These are phyloP conservation scores for Hyaena hyaena DNA, from an alignment of 2,113 vertebrate species.

Conservation along the genomic window DNA sequence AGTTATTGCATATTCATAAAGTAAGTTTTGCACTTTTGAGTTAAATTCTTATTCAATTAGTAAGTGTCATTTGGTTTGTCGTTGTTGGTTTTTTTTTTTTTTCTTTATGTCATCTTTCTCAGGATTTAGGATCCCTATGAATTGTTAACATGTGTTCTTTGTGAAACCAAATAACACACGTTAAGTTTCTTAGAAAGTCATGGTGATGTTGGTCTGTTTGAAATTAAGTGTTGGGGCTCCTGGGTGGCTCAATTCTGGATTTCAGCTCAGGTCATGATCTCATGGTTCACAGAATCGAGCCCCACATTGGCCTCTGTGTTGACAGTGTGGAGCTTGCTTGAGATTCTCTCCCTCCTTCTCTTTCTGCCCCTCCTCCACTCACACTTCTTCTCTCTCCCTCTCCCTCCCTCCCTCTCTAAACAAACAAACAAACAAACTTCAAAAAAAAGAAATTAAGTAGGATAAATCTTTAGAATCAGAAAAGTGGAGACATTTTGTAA, in stretches of 20 bases:
- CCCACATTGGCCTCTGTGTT: too few species aligned
- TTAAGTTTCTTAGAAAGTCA: neutral
- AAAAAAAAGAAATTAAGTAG: neutral
- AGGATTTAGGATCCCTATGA: neutral
- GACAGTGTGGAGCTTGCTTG: too few species aligned
- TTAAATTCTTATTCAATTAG: neutral
- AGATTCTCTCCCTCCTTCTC: too few species aligned
- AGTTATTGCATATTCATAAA: neutral
- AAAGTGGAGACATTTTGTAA: neutral
- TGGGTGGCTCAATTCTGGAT: too few species aligned
- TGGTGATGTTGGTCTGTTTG: neutral
- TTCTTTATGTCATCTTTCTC: neutral
- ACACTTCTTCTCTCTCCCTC: too few species aligned
- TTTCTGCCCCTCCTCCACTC: too few species aligned
- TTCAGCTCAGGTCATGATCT: too few species aligned
- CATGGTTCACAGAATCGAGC: too few species aligned
- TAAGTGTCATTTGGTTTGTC: neutral
- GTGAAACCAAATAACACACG: neutral
- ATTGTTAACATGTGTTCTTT: neutral
- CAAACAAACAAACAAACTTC: too few species aligned
- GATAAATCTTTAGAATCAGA: neutral
- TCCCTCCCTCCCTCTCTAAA: too few species aligned
- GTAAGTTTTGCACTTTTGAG: neutral
- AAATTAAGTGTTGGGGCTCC: neutral
- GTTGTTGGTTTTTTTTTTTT: neutral